Evolutionary conservation across 2,888 invertebrate species (phyloP), one percentile per base, ranked within the genome.

Genomic region (Spatulosminthurus flaviceps): DNA sequence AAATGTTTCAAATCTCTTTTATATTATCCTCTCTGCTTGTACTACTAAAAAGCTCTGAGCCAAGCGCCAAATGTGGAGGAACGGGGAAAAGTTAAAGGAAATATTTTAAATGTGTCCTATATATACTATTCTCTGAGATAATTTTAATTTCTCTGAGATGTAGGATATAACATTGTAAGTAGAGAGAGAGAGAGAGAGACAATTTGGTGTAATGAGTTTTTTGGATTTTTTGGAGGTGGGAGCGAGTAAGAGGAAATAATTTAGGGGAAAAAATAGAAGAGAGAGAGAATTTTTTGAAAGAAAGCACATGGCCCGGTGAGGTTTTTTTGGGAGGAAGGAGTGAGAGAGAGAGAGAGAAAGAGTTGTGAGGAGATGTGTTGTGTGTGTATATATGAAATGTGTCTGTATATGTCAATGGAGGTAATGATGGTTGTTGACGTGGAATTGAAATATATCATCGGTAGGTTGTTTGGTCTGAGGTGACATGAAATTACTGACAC

Each of bases 401-500:
- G 24, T 72, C 28, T 26, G 16, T 24, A n/a, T 19, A 21, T 72
- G 72, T 72, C 72, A 72, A 72, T 72, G 51, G 29, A 28, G 22
- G 28, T 67, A 67, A 72, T 71, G 71, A 71, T 28, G 72, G 72
- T 72, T 51, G 51, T 72, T 72, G 51, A 51, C 51, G 51, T 51
- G 51, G 51, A 51, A 51, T 51, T 51, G 72, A 72, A 72, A 72
- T 72, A 72, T 51, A 72, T 72, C 28, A 43, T 72, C 72, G 72
- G 34, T 21, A 11, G 29, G 28, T 34, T 69, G 69, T 43, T 72
- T 72, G 51, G 72, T 22, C 41, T 72, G 72, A 51, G 72, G 51
- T 69, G 69, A 69, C 69, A 69, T 34, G 69, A 69, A 69, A 72
- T 72, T 72, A 72, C 72, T 72, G 42, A 43, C 72, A 78, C 78